Evolutionary conservation across 2,797 vertebrate species (phyloP).

Genomic region (Gambelia wislizenii): DNA sequence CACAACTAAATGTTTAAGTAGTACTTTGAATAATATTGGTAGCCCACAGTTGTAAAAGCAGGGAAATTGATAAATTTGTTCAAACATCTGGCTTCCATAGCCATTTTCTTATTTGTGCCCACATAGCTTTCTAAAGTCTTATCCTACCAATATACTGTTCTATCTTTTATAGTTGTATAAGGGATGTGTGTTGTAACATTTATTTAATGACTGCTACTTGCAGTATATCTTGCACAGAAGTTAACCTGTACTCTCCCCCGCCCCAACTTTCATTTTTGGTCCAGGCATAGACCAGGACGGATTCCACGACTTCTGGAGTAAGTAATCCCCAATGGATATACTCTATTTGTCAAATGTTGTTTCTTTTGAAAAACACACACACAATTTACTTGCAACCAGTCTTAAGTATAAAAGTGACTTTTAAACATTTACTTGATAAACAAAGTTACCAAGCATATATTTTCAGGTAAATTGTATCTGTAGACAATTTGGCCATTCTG

Average conservation of each 20-base stretch:
- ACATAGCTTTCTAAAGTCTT: neutral
- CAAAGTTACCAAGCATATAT: neutral
- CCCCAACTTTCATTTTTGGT: slow-evolving; percentile 5
- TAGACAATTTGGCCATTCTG: neutral
- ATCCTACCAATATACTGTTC: neutral
- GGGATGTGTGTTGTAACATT: neutral
- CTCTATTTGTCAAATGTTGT: neutral
- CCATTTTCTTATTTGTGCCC: neutral
- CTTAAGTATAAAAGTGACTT: neutral
- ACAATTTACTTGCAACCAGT: neutral
- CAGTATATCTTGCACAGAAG: slow-evolving; percentile 3
- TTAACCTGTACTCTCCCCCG: slow-evolving; percentile 18
- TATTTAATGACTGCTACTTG: neutral
- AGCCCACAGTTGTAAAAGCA: neutral
- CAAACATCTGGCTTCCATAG: neutral
- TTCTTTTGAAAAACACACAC: neutral
- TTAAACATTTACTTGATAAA: neutral
- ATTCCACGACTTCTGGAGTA: slow-evolving; percentile 55
- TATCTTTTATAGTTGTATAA: neutral
- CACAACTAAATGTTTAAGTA: too few relatives aligned
- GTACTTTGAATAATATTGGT: neutral
- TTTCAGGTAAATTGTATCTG: neutral
- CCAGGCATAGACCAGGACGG: slow-evolving; percentile 48
- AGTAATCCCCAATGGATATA: slow-evolving; percentile 12
- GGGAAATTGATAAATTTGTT: neutral